phyloP scores from a whole-genome alignment of 2,113 vertebrate genomes.

The Procavia capensis region DNA sequence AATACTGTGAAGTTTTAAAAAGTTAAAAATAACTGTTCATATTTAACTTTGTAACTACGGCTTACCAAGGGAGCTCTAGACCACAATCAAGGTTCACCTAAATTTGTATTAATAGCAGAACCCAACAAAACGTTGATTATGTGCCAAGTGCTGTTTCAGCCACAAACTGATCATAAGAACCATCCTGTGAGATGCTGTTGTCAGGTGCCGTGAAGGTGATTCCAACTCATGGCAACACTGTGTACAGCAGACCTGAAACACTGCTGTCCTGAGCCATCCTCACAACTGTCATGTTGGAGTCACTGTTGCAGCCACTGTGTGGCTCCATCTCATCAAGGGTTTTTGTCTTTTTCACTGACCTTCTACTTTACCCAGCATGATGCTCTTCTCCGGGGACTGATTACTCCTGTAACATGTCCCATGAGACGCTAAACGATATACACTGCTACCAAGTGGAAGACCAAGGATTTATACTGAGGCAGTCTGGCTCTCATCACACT shows the following conservation, averaged over 20 bases:
- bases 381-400: no score
- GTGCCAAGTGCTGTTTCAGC: neutral
- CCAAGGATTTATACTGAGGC: neutral
- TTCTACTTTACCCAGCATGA: no score
- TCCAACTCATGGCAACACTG: no score
- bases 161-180: neutral
- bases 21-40: neutral
- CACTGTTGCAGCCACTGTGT: no score
- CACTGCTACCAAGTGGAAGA: neutral
- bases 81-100: neutral
- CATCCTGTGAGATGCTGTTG: neutral
- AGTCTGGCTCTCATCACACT: neutral
- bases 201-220: no score
- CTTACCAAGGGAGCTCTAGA: neutral
- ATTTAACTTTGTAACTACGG: conserved; percentile 37
- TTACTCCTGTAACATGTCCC: neutral
- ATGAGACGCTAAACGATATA: neutral
- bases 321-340: no score
- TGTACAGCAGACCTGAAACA: no score
- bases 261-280: no score
- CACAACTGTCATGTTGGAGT: no score
- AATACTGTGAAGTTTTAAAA: conserved; percentile 17
- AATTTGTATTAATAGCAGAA: conserved; percentile 28
- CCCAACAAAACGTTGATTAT: neutral
- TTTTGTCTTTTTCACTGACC: no score